Conservation (phyloP, 2,113 vertebrate genomes). For the Redunca redunca region DNA sequence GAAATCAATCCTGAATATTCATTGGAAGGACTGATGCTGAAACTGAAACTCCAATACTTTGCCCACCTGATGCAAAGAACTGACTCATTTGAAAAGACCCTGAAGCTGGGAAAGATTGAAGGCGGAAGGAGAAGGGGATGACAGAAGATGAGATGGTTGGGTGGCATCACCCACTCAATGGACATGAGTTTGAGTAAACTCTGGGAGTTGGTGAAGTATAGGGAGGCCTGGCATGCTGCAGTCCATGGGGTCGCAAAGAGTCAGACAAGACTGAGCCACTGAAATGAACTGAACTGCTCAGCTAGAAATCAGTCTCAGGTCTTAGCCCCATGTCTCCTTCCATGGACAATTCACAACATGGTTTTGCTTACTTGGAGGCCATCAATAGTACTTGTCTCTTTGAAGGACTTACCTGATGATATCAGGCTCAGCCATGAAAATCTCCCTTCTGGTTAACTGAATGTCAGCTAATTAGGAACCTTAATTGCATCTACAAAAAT, state of each 20-base stretch:
- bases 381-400: not conserved
- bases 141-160: not conserved
- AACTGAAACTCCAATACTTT: not conserved
- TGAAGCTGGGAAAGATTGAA: not conserved
- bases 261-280: not conserved
- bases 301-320: not conserved
- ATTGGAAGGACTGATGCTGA: not conserved
- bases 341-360: not conserved
- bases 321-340: not conserved
- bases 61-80: not conserved
- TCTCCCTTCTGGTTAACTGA: not conserved
- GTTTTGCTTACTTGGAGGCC: not conserved
- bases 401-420: not conserved
- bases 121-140: not conserved
- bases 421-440: not conserved
- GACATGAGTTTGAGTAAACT: not conserved
- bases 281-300: not conserved
- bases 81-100: not conserved
- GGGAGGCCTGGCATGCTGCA: not conserved
- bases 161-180: not conserved
- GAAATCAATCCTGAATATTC: not conserved
- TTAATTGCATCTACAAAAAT: not conserved
- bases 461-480: not conserved
- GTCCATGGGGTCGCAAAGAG: not conserved
- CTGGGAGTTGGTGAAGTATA: not conserved